Conservation (phyloP, 2,113 vertebrate species). For the Orcinus orca region DNA sequence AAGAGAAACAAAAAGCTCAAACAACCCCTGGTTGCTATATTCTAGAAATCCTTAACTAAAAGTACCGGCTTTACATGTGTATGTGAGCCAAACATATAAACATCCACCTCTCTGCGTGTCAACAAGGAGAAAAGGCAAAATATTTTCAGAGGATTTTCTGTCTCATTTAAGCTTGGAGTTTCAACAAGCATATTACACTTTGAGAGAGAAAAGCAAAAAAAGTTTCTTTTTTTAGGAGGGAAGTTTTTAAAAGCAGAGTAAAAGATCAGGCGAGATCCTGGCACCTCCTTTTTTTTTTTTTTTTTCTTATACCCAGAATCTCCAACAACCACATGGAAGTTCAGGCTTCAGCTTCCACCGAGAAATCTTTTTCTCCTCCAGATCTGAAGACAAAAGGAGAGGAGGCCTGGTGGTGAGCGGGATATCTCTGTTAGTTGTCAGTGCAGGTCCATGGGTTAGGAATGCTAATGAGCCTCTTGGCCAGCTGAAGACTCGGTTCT, state of each 20-base stretch:
- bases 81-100: constrained; percentile 35
- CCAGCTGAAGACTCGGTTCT: constrained; percentile 62
- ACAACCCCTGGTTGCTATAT: not conserved
- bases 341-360: constrained; percentile 66
- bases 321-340: constrained; percentile 63
- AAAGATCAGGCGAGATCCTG: constrained; percentile 1
- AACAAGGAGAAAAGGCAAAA: constrained; percentile 46
- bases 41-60: constrained; percentile 23
- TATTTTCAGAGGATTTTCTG: constrained; percentile 47
- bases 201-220: constrained; percentile 34
- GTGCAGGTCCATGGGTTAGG: constrained; percentile 89
- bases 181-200: constrained; percentile 26
- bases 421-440: constrained; percentile 98
- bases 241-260: constrained; percentile 52
- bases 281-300: not conserved
- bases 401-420: constrained; percentile 88
- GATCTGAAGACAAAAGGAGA: constrained; percentile 87
- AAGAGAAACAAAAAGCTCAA: constrained; percentile 19
- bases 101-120: constrained; percentile 4
- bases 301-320: not conserved
- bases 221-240: constrained; percentile 29
- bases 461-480: constrained; percentile 91
- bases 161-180: constrained; percentile 39
- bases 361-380: constrained; percentile 85
- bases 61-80: not conserved